phyloP scores from a whole-genome alignment of 2,113 vertebrate species.

The Sapajus apella region DNA sequence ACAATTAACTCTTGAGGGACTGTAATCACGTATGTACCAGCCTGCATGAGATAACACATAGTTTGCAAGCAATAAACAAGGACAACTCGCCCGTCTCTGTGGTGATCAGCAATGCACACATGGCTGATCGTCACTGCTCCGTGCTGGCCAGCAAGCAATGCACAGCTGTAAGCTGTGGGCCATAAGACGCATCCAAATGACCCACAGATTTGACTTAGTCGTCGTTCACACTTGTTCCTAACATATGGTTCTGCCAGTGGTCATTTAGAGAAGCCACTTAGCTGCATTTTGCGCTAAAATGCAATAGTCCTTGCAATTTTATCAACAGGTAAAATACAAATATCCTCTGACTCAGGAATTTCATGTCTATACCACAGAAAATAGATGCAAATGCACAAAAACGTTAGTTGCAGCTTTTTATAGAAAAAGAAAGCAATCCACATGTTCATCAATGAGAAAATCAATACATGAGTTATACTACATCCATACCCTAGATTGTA shows the following conservation, averaged over 20 bases:
- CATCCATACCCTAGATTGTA: neutral
- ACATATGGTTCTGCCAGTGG: neutral
- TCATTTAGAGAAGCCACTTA: conserved; percentile 2
- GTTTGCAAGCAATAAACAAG: neutral
- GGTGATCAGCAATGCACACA: neutral
- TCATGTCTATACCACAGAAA: neutral
- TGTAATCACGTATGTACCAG: conserved; percentile 16
- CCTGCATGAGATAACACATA: conserved; percentile 15
- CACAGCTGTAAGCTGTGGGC: neutral
- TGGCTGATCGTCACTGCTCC: neutral
- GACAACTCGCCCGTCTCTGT: neutral
- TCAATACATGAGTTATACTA: conserved; percentile 13
- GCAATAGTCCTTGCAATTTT: neutral
- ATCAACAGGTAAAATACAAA: neutral
- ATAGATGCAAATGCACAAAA: conserved; percentile 35
- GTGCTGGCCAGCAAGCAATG: neutral
- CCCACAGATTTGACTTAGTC: neutral
- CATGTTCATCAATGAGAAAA: neutral
- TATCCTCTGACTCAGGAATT: conserved; percentile 22
- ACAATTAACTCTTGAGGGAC: conserved; percentile 46
- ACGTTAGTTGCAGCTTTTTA: neutral
- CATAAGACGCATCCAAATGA: neutral
- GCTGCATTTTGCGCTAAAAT: neutral
- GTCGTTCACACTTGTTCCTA: neutral
- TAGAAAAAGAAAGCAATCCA: conserved; percentile 15